These are phyloP conservation scores for Himalopsyche kuldschensis DNA, from an alignment of 2,888 invertebrate species.

Conservation along the genomic window DNA sequence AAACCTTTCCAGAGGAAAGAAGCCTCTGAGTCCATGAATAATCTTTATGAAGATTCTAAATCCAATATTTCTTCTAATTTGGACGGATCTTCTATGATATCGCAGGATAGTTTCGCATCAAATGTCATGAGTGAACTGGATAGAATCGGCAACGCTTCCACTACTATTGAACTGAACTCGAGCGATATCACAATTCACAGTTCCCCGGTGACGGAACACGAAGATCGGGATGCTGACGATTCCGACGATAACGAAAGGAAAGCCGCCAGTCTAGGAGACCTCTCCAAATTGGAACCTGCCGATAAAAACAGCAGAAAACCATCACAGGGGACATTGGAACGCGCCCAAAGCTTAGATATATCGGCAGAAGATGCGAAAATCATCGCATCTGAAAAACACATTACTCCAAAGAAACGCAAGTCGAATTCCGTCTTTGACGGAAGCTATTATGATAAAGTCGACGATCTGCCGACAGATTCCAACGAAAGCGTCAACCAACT, in stretches of 20 bases:
- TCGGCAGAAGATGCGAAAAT: conserved; percentile 59
- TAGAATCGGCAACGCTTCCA: conserved; percentile 51
- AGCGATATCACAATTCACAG: conserved; percentile 76
- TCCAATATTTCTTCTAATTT: conserved; percentile 54
- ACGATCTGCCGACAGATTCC: conserved; percentile 52
- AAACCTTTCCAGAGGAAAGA: conserved; percentile 54
- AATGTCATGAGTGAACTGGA: conserved; percentile 43
- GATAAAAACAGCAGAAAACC: conserved; percentile 51
- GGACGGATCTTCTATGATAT: conserved; percentile 53
- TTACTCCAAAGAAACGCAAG: conserved; percentile 67
- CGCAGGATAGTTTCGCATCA: conserved; percentile 50
- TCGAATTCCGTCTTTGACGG: conserved; percentile 61
- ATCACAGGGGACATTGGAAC: conserved; percentile 66
- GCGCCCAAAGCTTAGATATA: conserved; percentile 80
- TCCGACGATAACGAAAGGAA: conserved; percentile 68
- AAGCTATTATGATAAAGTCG: conserved; percentile 53
- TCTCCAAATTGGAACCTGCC: conserved; percentile 66
- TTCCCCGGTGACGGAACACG: conserved; percentile 62
- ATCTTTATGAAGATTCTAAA: conserved; percentile 52
- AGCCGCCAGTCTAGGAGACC: conserved; percentile 78
- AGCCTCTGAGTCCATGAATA: conserved; percentile 54
- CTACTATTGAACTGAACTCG: conserved; percentile 73
- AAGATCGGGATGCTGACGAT: conserved; percentile 55
- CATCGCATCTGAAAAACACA: conserved; percentile 47
- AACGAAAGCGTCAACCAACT: conserved; percentile 50